phyloP scores from a whole-genome alignment of 1,140 invertebrate genomes.

The Ceratina calcarata region DNA sequence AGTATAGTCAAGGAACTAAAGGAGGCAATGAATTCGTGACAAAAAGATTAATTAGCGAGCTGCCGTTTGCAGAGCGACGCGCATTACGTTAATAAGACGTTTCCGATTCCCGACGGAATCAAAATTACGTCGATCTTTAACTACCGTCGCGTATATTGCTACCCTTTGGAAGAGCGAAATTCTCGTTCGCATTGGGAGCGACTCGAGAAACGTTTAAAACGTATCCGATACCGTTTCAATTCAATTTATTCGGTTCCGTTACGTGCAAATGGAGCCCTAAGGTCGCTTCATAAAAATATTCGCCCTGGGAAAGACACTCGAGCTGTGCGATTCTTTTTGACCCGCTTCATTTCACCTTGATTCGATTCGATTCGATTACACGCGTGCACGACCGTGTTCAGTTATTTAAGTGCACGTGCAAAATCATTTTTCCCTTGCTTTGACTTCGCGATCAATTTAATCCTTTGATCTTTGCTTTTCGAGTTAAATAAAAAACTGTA shows the following conservation, averaged over 20 bases:
- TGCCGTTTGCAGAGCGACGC: not conserved
- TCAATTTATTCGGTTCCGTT: slow-evolving; percentile 16
- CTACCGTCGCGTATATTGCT: not conserved
- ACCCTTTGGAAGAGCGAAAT: not conserved
- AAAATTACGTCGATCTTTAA: not conserved
- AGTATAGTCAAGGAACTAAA: not conserved
- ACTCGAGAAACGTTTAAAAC: not conserved
- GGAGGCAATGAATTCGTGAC: not conserved
- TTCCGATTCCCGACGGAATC: not conserved
- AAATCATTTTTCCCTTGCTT: not conserved
- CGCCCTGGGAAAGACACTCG: not conserved
- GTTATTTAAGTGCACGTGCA: slow-evolving; percentile 2
- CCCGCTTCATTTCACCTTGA: slow-evolving; percentile 22
- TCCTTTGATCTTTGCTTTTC: not conserved
- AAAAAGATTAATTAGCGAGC: slow-evolving; percentile 6
- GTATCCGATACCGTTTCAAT: not conserved
- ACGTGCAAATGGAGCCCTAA: not conserved
- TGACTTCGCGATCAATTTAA: not conserved
- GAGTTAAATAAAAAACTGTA: not conserved
- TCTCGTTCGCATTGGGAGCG: no score
- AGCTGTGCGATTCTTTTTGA: not conserved
- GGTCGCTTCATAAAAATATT: slow-evolving; percentile 37
- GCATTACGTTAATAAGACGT: not conserved
- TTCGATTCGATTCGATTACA: slow-evolving; percentile 32
- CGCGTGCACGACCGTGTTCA: not conserved